Evolutionary conservation across 2,888 invertebrate species (phyloP), one percentile per base, ranked within the genome.

Genomic region (Apotomis betuletana): DNA sequence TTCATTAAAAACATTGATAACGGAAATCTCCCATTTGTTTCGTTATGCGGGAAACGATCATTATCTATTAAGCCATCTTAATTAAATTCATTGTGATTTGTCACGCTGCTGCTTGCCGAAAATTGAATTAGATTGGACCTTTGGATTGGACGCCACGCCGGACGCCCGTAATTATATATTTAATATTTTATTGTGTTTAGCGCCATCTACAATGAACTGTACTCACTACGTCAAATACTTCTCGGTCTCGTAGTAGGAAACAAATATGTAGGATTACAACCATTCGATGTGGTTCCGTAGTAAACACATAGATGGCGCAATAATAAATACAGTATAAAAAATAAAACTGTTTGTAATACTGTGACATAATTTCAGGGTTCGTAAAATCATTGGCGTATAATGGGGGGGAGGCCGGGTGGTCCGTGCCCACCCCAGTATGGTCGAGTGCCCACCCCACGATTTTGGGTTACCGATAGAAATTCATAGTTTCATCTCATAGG

Each of bases 1-100:
- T 57, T 9, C 36, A 27, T 8, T 55, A 27, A 38, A 38, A 36
- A 49, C 38, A 15, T 41, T 51, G n/a, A 15, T 55, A 61, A 54
- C 62, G 62, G 62, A 62, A 57, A 62, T 55, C 52, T 36, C 74
- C 74, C 67, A 72, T 79, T 76, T 68, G 55, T 65, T 69, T 72
- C 67, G 69, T 75, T 75, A 84, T 84, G 83, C 83, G 85, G 86
- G 86, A 78, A 64, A 70, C 61, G 74, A 76, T 74, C 10, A 75
- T 75, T 63, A 70, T 69, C 69, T 57, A 70, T 67, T 65, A 75
- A 27, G 44, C 15, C 6, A 77, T 76, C 76, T 78, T 73, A 77
- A 76, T 74, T 74, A 74, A 77, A 62, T 77, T 77, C 74, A 67
- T 72, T 78, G 68, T 77, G 84, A 85, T 85, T 85, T 83, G 80